Evolutionary conservation across 2,113 vertebrate genomes (phyloP), one percentile per base, ranked within the genome.

Genomic region (Bujurquina vittata): DNA sequence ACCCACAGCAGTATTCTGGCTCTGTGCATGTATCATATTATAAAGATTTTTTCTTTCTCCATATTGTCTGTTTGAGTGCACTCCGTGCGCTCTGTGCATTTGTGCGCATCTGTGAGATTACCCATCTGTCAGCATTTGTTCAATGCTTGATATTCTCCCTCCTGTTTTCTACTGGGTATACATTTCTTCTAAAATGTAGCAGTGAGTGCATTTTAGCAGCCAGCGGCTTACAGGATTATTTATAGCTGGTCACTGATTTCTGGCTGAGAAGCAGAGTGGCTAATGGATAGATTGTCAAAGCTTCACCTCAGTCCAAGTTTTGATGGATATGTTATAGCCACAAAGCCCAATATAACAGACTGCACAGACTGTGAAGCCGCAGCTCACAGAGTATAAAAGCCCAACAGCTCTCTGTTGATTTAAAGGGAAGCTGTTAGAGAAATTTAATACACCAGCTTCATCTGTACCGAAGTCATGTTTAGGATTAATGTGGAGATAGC

Each of bases 311-410:
- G 76, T 35, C 77, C 35, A 52, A 65, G 56, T 60, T 86, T 84
- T 92, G 79, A 91, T 72, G 77, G 81, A 85, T 87, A 63, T 83
- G 80, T 79, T 72, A 46, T 74, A 57, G 81, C 81, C 75, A 81
- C 79, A 57, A 46, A 87, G 58, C 55, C 35, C 77, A 12, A 61
- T 79, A 18, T 29, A 63, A 79, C 76, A 80, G 60, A 86, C 69
- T 62, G 75, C 69, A 65, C 62, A 73, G 79, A 37, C 43, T 46
- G 35, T 60, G 37, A 55, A 23, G 69, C 75, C 29, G 56, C 73
- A 77, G 57, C 80, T 84, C 83, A n/a, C 15, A 20, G 54, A 29
- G 77, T 60, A 84, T 69, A 15, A 60, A 74, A 84, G 49, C 40
- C 59, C 15, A 58, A 61, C 29, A 26, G 26, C 69, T 62, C 72